Evolutionary conservation across 2,888 invertebrate genomes (phyloP), one percentile per base, ranked within the genome.

Genomic region (Andricus quercusramuli): DNA sequence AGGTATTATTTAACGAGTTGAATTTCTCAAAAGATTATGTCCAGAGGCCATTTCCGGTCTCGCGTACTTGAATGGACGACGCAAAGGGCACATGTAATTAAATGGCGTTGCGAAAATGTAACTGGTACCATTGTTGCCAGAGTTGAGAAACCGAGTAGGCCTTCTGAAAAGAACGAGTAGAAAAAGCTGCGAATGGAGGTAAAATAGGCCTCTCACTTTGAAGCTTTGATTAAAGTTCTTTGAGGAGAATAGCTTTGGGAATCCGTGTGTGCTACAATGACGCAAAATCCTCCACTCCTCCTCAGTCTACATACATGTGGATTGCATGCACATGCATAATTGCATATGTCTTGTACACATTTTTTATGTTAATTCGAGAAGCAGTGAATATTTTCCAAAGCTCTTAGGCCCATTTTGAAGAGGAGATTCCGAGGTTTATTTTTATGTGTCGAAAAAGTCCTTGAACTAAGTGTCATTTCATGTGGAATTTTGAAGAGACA

Each of bases 221-320:
- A 78, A 80, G 83, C 83, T 84, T 84, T 85, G 84, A 86, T 85
- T 84, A 83, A 83, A 85, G 83, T 83, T 84, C 84, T 84, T 83
- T 84, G 82, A 85, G 78, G 78, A 80, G 78, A 85, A 81, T 74
- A 32, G 74, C 74, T 74, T 74, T 74, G 51, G 56, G 74, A 74
- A 51, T 29, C 13, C 56, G 51, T 13, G 56, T 74, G 20, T 70
- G 13, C 32, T 22, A 59, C 29, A 56, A 51, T 74, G 32, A 32
- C 29, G 56, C 51, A 56, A 74, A 56, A 56, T 51, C 29, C 74
- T 74, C 74, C 32, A 32, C 51, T 32, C 32, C 32, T 70, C 29
- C 70, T 70, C 70, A 70, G 47, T 70, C 51, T 70, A 68, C 41
- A 68, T 47, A 22, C 47, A 25, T 68, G 51, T 29, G 32, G 41